A percentile compares a stretch with the other conserved stretches of the same genome.
Conservation (phyloP, 2,797 vertebrate genomes). For the Numenius phaeopus region DNA sequence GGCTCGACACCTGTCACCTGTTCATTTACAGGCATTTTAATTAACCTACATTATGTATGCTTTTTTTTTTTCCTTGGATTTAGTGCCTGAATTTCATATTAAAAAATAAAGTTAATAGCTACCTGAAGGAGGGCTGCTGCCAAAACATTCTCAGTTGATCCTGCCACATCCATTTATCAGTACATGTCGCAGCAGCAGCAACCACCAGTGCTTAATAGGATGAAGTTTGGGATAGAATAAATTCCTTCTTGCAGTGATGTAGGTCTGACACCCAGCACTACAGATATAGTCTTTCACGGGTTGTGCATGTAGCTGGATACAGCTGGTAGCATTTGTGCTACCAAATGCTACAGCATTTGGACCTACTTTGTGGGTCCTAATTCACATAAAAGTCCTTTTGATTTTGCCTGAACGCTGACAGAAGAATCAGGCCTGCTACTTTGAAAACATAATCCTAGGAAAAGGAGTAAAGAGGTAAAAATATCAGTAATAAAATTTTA, state of each 20-base stretch:
- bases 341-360: neutral
- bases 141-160: slow-evolving; percentile 62
- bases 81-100: slow-evolving; percentile 78
- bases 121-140: slow-evolving; percentile 76
- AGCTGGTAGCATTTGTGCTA: neutral
- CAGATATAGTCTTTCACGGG: neutral
- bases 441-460: neutral
- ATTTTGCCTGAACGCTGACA: neutral
- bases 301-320: neutral
- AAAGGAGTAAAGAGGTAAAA: neutral
- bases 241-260: neutral
- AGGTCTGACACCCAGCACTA: neutral
- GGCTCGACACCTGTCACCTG: slow-evolving; percentile 83
- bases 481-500: neutral
- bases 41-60: slow-evolving; percentile 83
- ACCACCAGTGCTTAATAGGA: slow-evolving; percentile 26
- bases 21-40: slow-evolving; percentile 84
- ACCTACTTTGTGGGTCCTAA: neutral
- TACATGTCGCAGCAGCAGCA: neutral
- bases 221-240: neutral
- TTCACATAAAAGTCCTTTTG: neutral
- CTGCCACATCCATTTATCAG: slow-evolving; percentile 53
- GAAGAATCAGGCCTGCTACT: neutral
- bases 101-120: slow-evolving; percentile 81
- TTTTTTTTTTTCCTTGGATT: slow-evolving; percentile 71